These are phyloP conservation scores for Drosophila takahashii DNA, from an alignment of 1,140 invertebrate species.

Conservation along the genomic window DNA sequence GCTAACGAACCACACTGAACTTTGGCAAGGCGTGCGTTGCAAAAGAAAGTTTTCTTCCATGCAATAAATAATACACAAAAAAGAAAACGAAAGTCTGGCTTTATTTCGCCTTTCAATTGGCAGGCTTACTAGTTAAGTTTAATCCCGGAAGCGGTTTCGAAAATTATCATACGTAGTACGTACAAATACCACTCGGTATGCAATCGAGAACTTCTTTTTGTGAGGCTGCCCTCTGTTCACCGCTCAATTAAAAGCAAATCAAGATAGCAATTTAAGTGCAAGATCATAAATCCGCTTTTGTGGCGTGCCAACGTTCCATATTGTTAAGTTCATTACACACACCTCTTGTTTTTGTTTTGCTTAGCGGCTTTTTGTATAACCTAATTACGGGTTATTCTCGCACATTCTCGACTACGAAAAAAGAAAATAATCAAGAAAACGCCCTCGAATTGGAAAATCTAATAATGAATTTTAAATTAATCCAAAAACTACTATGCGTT, in stretches of 20 bases:
- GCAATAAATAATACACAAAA: conserved; percentile 3
- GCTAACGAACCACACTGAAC: conserved; percentile 38
- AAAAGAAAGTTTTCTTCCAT: conserved; percentile 28
- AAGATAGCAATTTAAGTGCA: conserved; percentile 34
- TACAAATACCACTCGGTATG: background rate
- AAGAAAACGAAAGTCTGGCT: conserved; percentile 3
- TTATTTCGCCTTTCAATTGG: background rate
- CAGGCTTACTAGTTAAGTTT: background rate
- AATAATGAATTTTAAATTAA: conserved; percentile 5
- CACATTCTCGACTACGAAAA: background rate
- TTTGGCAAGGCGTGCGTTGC: conserved; percentile 13
- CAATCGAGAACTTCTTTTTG: conserved; percentile 10
- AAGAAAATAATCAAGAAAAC: background rate
- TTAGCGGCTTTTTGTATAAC: conserved; percentile 23
- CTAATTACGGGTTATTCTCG: conserved; percentile 20
- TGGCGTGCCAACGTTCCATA: conserved; percentile 20
- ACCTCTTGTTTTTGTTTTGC: conserved; percentile 2
- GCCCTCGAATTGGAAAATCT: conserved; percentile 21
- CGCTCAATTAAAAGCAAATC: conserved; percentile 42
- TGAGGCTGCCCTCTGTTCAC: background rate
- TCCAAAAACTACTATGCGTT: background rate
- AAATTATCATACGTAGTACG: conserved; percentile 17
- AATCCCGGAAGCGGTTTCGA: conserved; percentile 9
- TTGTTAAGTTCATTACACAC: conserved; percentile 9
- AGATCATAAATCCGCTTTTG: conserved; percentile 39